Percentiles rank a stretch among this genome's conserved stretches.
Evolutionary conservation across 2,797 vertebrate genomes (phyloP).

Genomic region (Chelon auratus): DNA sequence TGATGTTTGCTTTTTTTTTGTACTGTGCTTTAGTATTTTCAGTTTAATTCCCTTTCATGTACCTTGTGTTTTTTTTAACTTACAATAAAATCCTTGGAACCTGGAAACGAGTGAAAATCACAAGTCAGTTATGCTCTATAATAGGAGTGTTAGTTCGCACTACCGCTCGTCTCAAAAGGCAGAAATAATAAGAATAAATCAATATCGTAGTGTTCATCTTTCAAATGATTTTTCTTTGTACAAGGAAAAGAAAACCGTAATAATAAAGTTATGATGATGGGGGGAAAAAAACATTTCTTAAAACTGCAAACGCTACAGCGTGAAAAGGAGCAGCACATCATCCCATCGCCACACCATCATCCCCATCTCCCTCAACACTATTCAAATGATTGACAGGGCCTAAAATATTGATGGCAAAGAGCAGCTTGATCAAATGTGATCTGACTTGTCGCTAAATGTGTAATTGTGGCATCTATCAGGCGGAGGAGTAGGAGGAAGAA

Average conservation of each 20-base stretch:
- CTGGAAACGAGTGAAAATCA: neutral
- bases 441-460: slow-evolving; percentile 66
- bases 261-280: neutral
- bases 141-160: neutral
- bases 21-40: too few species aligned
- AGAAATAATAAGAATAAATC: neutral
- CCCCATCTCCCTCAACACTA: slow-evolving; percentile 43
- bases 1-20: too few species aligned
- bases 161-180: neutral
- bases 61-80: too few species aligned
- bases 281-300: neutral
- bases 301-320: slow-evolving; percentile 20
- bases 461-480: slow-evolving; percentile 70
- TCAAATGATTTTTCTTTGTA: neutral
- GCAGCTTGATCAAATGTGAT: slow-evolving; percentile 68
- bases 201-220: neutral
- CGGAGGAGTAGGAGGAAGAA: slow-evolving; percentile 42
- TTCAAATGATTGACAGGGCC: slow-evolving; percentile 62
- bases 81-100: too few species aligned
- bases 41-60: too few species aligned
- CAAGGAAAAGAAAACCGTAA: slow-evolving; percentile 8
- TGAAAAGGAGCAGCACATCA: slow-evolving; percentile 44
- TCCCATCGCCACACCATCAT: slow-evolving; percentile 38
- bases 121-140: neutral
- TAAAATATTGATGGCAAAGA: slow-evolving; percentile 67